Evolutionary conservation across 2,113 vertebrate genomes (phyloP), one percentile per base, ranked within the genome.

Genomic region (Sylvia atricapilla): DNA sequence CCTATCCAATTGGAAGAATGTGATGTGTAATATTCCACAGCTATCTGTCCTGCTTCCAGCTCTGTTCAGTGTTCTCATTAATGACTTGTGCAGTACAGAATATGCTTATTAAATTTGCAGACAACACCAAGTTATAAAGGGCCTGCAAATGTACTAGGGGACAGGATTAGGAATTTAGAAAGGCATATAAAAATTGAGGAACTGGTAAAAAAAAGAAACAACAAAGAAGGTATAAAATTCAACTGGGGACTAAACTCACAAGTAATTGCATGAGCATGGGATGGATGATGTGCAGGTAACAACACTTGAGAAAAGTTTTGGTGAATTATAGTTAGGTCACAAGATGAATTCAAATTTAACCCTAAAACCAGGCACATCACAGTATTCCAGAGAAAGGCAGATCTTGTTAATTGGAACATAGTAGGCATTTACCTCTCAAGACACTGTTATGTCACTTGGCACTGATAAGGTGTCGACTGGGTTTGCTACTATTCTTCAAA

Each of bases 21-120:
- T 63, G 85, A 85, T 90, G 53, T 9, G 28, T 94, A 94, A 92
- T 94, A 67, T 90, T 92, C 72, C 92, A 62, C 79, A 88, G 86
- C 75, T 83, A 44, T 90, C 90, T 95, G 94, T 94, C 79, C 88
- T 80, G 66, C 67, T 96, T 80, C 88, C 95, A 95, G 50, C 75
- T 80, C 95, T 93, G 75, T 28, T 92, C 75, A 23, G 0, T 80
- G 70, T 27, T 93, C 59, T 84, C 75, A 59, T 86, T 96, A 90
- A 94, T 90, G 92, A 78, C 43, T 88, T 93, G 67, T 31, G 66
- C 74, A 88, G 46, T 18, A 53, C 37, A 88, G 53, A 74, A 31
- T 52, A 73, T 15, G 13, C 31, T 76, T 95, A 87, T 91, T 80
- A 66, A 69, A 92, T 83, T 49, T 86, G 63, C 88, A 94, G 92